Evolutionary conservation across 1,140 invertebrate genomes (phyloP), one percentile per base, ranked within the genome.

Genomic region (Drosophila murphyi): DNA sequence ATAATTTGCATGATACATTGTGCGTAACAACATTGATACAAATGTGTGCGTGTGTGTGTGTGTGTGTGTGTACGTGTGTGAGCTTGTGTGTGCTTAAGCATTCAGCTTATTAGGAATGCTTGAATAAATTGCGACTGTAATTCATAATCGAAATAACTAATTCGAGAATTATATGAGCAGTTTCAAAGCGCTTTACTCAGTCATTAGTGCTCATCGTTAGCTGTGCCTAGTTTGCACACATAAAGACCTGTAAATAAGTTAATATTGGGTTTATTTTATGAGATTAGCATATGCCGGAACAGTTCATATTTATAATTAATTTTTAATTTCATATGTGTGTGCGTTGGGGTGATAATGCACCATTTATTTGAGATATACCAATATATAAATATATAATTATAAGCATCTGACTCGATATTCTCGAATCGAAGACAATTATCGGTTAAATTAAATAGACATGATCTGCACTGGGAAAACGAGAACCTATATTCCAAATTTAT

Each of bases 111-210:
- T 88, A 80, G 76, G 55, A 56, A 82, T 83, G 77, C 83, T 88
- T 62, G 80, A 88, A 80, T 87, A 80, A 88, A 72, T 80, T 80
- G 74, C 48, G 52, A 48, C 54, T 82, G 82, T 75, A 69, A 80
- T 80, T 88, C 72, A 72, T 76, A 79, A 51, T 82, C 61, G 67
- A 54, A 35, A 65, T 56, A 68, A 63, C 59, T 77, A 75, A 88
- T 80, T 72, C 65, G 76, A 69, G 74, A 70, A 75, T 75, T 79
- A 64, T 51, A 57, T 29, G 29, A 39, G 41, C 29, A 68, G 57
- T 72, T 57, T 62, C 48, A 32, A 54, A 59, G 64, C 61, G 34
- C 72, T 69, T 75, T 82, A 82, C 71, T 85, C 73, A 85, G 41
- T 76, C 82, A 76, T 41, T 79, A 59, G 59, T 43, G 60, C 39